These are phyloP conservation scores for Epistrophe eligans DNA, from an alignment of 2,888 invertebrate species.

Conservation along the genomic window DNA sequence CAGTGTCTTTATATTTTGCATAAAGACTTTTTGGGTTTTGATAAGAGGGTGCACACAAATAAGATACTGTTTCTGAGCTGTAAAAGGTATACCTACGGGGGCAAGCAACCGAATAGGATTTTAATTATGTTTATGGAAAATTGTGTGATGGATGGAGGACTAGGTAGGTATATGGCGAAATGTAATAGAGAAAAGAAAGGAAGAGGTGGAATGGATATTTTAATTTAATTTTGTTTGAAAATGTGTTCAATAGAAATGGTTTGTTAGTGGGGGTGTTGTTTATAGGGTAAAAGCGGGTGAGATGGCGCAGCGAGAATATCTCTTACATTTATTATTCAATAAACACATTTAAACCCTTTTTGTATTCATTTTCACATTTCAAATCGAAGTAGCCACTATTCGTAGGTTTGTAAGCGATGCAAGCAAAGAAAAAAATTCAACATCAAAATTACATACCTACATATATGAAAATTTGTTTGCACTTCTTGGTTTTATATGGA, in stretches of 20 bases:
- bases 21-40: slow-evolving; percentile 23
- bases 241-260: neutral
- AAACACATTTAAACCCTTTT: too few relatives aligned
- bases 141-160: slow-evolving; percentile 31
- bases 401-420: too few relatives aligned
- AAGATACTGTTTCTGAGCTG: slow-evolving; percentile 27
- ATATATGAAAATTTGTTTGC: too few relatives aligned
- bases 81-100: slow-evolving; percentile 29
- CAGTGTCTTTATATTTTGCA: slow-evolving; percentile 18
- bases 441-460: too few relatives aligned
- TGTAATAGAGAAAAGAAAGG: neutral
- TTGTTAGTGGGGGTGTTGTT: neutral
- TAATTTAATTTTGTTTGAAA: slow-evolving; percentile 55
- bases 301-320: too few relatives aligned
- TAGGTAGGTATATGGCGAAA: neutral
- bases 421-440: too few relatives aligned
- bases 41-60: slow-evolving; percentile 32
- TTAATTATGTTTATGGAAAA: slow-evolving; percentile 56
- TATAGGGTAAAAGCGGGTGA: too few relatives aligned
- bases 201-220: slow-evolving; percentile 45
- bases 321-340: too few relatives aligned
- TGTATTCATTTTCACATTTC: too few relatives aligned
- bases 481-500: too few relatives aligned
- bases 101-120: slow-evolving; percentile 48
- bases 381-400: too few relatives aligned